Percentiles rank a stretch among this genome's conserved stretches.
Evolutionary conservation across 1,140 invertebrate genomes (phyloP).

Genomic region (Cherax quadricarinatus): DNA sequence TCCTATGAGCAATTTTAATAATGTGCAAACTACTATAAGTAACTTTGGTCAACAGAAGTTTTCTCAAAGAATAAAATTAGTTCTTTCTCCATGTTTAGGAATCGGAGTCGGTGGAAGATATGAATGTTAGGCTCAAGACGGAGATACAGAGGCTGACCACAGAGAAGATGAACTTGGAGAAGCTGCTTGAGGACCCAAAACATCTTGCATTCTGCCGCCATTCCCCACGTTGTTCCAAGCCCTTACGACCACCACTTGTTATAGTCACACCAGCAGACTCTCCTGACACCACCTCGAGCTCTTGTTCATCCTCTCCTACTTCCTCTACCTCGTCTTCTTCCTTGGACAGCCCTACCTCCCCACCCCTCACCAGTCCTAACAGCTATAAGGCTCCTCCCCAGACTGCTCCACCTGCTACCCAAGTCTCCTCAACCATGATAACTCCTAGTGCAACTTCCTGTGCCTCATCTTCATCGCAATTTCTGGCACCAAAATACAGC

Average conservation of each 20-base stretch:
- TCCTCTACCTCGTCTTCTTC: conserved; percentile 56
- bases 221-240: conserved; percentile 43
- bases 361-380: conserved; percentile 4
- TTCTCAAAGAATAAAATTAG: too few species aligned
- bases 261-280: conserved; percentile 66
- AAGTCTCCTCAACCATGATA: neutral
- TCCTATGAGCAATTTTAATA: too few species aligned
- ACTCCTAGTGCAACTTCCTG: conserved; percentile 29
- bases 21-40: too few species aligned
- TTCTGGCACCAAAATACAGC: conserved; percentile 62
- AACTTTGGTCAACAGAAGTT: too few species aligned
- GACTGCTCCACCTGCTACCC: neutral
- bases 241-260: conserved; percentile 53
- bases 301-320: conserved; percentile 45
- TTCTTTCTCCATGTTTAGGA: conserved; percentile 79
- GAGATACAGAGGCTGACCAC: conserved; percentile 84
- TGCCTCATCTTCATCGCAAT: conserved; percentile 60
- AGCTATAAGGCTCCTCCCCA: conserved; percentile 32
- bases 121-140: conserved; percentile 89
- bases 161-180: conserved; percentile 69
- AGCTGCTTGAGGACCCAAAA: conserved; percentile 60
- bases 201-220: conserved; percentile 67
- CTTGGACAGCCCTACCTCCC: conserved; percentile 40
- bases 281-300: conserved; percentile 48
- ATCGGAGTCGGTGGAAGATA: conserved; percentile 89